phyloP scores from a whole-genome alignment of 64 coral and sea anemone genomes.

The Montipora foliosa region DNA sequence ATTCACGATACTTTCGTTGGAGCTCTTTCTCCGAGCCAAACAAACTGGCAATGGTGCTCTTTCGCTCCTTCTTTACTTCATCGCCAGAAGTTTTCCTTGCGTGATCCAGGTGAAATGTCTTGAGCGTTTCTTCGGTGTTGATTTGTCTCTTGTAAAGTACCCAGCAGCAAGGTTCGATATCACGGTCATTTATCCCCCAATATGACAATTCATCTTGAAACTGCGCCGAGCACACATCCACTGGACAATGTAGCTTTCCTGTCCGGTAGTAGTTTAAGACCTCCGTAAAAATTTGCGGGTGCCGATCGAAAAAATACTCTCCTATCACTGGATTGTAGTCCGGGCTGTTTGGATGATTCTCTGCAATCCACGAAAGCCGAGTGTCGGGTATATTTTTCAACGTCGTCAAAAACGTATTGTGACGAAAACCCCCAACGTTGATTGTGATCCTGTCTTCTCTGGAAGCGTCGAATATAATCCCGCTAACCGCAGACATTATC shows the following conservation, averaged over 20 bases:
- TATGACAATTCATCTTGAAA: constrained; percentile 96
- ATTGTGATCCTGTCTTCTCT: constrained; percentile 80
- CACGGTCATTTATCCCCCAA: constrained; percentile 95
- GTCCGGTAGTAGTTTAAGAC: constrained; percentile 92
- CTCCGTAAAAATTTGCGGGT: constrained; percentile 90
- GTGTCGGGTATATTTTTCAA: constrained; percentile 88
- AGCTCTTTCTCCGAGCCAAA: constrained; percentile 39
- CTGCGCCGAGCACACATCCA: constrained; percentile 79
- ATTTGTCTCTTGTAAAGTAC: constrained; percentile 91
- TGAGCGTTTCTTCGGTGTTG: constrained; percentile 89
- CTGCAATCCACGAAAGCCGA: constrained; percentile 89
- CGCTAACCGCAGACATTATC: constrained; percentile 31
- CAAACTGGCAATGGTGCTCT: constrained; percentile 13
- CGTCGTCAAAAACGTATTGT: constrained; percentile 84
- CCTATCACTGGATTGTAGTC: constrained; percentile 85
- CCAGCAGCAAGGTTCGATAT: constrained; percentile 95
- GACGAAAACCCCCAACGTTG: constrained; percentile 86
- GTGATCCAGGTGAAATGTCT: constrained; percentile 89
- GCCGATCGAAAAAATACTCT: constrained; percentile 94
- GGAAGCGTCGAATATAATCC: constrained; percentile 31
- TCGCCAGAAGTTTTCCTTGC: constrained; percentile 76
- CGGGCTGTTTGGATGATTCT: constrained; percentile 88
- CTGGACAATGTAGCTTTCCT: constrained; percentile 90
- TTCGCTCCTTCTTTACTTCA: constrained; percentile 23
- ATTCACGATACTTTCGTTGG: constrained; percentile 7